phyloP scores from a whole-genome alignment of 2,797 vertebrate species.

The Poecilia gillii region DNA sequence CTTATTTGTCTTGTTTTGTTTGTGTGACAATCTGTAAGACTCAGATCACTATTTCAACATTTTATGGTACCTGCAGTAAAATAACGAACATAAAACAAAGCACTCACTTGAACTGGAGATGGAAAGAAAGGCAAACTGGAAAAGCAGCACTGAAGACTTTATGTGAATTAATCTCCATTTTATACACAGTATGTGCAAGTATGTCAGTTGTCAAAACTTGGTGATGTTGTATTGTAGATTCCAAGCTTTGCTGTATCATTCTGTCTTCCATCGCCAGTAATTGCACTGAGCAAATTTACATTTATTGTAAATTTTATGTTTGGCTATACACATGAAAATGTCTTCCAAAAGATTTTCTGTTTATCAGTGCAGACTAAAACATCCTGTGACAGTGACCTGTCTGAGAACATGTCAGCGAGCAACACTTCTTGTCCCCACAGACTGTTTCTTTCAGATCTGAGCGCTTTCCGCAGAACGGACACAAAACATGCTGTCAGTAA shows the following conservation, averaged over 20 bases:
- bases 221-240: neutral
- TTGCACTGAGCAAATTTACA: slow-evolving; percentile 10
- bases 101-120: neutral
- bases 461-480: slow-evolving; percentile 20
- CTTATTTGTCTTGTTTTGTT: slow-evolving; percentile 32
- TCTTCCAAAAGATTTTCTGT: neutral
- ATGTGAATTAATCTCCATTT: slow-evolving; percentile 17
- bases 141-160: neutral
- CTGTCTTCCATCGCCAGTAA: slow-evolving; percentile 3
- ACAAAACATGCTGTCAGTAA: slow-evolving; percentile 23
- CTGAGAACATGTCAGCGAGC: slow-evolving; percentile 13
- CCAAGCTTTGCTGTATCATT: neutral
- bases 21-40: slow-evolving; percentile 19
- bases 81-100: slow-evolving; percentile 19
- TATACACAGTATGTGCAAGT: neutral
- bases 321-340: neutral
- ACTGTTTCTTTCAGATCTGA: slow-evolving; percentile 8
- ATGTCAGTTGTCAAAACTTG: neutral
- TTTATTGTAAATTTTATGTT: neutral
- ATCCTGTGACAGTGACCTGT: neutral
- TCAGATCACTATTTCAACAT: slow-evolving; percentile 24
- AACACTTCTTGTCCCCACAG: slow-evolving; percentile 27
- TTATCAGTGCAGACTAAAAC: neutral
- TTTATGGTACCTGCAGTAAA: slow-evolving; percentile 14
- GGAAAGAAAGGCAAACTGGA: neutral